These are phyloP conservation scores for Oscheius sp. DNA, from an alignment of 1,140 invertebrate species.

Conservation along the genomic window DNA sequence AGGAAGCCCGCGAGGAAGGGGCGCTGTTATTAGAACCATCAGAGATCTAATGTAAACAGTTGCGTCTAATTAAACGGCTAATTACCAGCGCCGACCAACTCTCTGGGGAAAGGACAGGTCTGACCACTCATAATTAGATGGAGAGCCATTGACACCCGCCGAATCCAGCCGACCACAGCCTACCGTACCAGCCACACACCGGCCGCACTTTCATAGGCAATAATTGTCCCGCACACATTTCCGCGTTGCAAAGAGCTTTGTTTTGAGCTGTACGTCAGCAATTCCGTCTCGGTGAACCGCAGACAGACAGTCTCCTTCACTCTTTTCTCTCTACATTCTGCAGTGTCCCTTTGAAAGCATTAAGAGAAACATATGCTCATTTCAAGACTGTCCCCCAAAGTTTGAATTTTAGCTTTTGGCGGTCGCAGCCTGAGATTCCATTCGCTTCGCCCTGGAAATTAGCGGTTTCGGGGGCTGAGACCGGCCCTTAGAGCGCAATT, in stretches of 20 bases:
- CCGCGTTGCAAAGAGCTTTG: too few species aligned
- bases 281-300: too few species aligned
- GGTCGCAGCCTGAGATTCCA: not conserved
- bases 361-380: too few species aligned
- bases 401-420: not conserved
- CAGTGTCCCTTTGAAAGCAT: too few species aligned
- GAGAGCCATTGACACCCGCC: too few species aligned
- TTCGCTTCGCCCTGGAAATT: not conserved
- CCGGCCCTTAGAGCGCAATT: not conserved
- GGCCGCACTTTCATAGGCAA: too few species aligned
- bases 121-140: not conserved
- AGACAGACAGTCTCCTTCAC: too few species aligned
- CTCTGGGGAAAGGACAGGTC: constrained; percentile 3
- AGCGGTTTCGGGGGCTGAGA: not conserved
- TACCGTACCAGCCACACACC: too few species aligned
- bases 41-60: constrained; percentile 9
- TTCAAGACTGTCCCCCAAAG: not conserved
- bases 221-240: too few species aligned
- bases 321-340: too few species aligned
- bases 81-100: not conserved
- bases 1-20: not conserved
- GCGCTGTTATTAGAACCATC: not conserved
- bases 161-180: too few species aligned
- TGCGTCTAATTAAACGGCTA: constrained; percentile 10
- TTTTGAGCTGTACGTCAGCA: too few species aligned